Evolutionary conservation across 2,888 invertebrate genomes (phyloP).

Genomic region (Clunio marinus): DNA sequence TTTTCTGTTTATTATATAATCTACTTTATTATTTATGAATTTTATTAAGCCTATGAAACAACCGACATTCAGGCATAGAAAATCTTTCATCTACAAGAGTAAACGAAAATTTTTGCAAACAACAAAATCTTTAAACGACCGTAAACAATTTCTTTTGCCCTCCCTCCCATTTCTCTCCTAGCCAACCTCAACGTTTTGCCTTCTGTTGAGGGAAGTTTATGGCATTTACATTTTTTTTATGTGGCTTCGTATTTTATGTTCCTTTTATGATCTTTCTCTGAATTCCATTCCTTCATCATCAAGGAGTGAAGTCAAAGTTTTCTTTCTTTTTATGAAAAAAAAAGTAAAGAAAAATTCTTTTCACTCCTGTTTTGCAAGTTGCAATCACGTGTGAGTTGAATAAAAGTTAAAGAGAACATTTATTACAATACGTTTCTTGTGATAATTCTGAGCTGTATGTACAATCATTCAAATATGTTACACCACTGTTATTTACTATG

Average conservation of each 20-base stretch:
- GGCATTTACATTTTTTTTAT: constrained; percentile 20
- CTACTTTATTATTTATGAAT: constrained; percentile 39
- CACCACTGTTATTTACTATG: no score
- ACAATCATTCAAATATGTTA: no score
- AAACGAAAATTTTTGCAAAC: neutral
- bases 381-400: no score
- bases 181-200: neutral
- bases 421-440: no score
- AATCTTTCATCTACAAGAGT: no score
- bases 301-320: no score
- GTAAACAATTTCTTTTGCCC: neutral
- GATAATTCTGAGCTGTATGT: no score
- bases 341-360: no score
- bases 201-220: neutral
- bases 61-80: neutral
- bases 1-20: constrained; percentile 36
- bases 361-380: no score
- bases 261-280: constrained; percentile 19
- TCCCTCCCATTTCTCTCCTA: neutral
- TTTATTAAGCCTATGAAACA: constrained; percentile 38
- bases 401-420: no score
- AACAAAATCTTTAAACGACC: constrained; percentile 27
- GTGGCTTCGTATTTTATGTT: neutral
- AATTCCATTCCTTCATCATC: neutral
- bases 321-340: no score